A percentile compares a stretch with the other conserved stretches of the same genome.
Conservation (phyloP, 1,140 invertebrate species). For the Orussus abietinus region DNA sequence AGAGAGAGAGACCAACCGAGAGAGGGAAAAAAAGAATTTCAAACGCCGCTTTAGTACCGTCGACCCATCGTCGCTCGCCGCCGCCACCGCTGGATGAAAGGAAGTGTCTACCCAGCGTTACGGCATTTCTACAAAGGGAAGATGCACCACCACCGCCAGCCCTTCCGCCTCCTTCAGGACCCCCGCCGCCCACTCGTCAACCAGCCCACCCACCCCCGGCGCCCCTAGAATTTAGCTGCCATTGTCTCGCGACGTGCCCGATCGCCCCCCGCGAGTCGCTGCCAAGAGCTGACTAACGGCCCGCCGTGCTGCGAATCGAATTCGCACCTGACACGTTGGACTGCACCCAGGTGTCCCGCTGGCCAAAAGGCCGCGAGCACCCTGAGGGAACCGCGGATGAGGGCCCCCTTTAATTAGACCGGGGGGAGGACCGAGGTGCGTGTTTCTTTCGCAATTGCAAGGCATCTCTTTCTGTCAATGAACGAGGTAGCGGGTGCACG, state of each 20-base stretch:
- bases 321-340: conserved; percentile 29
- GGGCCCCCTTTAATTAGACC: no score
- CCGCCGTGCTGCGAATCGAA: conserved; percentile 44
- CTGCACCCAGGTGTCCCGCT: no score
- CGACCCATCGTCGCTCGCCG: conserved; percentile 27
- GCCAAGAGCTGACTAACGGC: conserved; percentile 45
- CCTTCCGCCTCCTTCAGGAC: conserved; percentile 25
- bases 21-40: conserved; percentile 8
- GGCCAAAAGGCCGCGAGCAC: no score
- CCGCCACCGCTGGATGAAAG: conserved; percentile 43
- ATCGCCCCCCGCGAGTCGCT: conserved; percentile 33
- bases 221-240: conserved; percentile 42
- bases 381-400: no score
- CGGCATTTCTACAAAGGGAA: conserved; percentile 41
- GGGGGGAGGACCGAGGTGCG: no score
- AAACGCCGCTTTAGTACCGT: conserved; percentile 11
- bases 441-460: no score
- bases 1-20: conserved; percentile 7
- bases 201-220: conserved; percentile 15
- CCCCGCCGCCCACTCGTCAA: conserved; percentile 29
- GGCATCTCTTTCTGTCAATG: no score
- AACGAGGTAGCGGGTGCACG: no score
- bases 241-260: conserved; percentile 45
- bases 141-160: conserved; percentile 28
- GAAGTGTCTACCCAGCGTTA: conserved; percentile 49